Evolutionary conservation across 2,888 invertebrate species (phyloP).

Genomic region (Parascotia fuliginaria): DNA sequence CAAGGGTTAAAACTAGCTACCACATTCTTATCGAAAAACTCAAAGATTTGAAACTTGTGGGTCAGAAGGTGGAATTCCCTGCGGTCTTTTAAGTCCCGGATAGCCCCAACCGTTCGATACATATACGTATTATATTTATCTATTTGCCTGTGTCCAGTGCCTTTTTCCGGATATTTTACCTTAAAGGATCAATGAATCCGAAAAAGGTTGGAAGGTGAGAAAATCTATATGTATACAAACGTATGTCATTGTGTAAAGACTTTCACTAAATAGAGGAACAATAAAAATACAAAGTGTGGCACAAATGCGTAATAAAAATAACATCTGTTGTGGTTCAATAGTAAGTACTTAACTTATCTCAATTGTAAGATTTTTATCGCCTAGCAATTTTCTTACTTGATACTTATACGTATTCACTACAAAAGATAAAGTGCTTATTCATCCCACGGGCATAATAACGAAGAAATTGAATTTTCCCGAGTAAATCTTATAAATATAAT

Average conservation of each 20-base stretch:
- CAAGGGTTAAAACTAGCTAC: slow-evolving; percentile 9
- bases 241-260: background rate
- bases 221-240: background rate
- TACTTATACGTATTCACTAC: slow-evolving; percentile 2
- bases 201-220: slow-evolving; percentile 12
- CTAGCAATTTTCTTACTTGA: background rate
- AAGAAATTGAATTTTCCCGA: background rate
- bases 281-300: background rate
- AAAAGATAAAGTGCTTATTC: background rate
- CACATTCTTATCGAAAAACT: slow-evolving; percentile 24
- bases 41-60: slow-evolving; percentile 30
- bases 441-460: background rate
- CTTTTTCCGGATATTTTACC: slow-evolving; percentile 24
- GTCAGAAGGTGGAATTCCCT: slow-evolving; percentile 31
- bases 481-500: slow-evolving; percentile 1
- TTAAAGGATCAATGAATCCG: slow-evolving; percentile 15
- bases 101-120: slow-evolving; percentile 7
- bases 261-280: background rate
- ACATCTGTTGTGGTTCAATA: no score
- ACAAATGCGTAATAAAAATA: background rate
- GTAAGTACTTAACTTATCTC: no score
- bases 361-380: background rate
- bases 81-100: slow-evolving; percentile 31
- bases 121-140: slow-evolving; percentile 28
- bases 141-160: slow-evolving; percentile 19